Evolutionary conservation across 2,113 vertebrate genomes (phyloP), one percentile per base, ranked within the genome.

Genomic region (Microtus pennsylvanicus): DNA sequence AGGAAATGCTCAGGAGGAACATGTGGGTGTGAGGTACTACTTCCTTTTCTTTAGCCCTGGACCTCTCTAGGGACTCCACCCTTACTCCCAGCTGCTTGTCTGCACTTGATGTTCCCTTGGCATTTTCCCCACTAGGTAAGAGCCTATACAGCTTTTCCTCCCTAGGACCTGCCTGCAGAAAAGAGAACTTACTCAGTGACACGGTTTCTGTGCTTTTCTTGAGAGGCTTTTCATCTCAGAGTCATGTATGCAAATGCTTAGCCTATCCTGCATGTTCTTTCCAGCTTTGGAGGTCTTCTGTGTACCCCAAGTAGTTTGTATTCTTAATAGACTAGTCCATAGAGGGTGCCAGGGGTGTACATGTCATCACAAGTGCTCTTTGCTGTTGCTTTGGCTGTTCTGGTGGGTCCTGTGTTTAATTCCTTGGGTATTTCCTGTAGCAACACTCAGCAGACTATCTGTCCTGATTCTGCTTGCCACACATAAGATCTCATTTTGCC

Each of bases 401-500:
- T 11, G 5, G 4, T 30, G 52, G 11, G 65, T 33, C 50, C 28
- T 0, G 6, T 30, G 45, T 58, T n/a, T 4, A 13, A n/a, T 52
- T 63, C 11, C 0, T 0, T 21, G 30, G 76, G 45, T 26, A 1
- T 42, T 45, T 1, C 14, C n/a, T 63, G 28, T 75, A 21, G 35
- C 77, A 35, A 35, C 13, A 21, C 21, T 28, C 38, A 28, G 26
- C 38, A 30, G 35, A 38, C 10, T 1, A 5, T 33, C 28, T 5
- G 7, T 35, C 19, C 35, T 42, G 35, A n/a, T 81, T 30, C 72
- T 21, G 3, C 28, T 9, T 61, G 38, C 69, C n/a, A 24, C 65
- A 13, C 7, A 1, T 30, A 5, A 70, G 65, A 33, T 22, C 4
- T 74, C 1, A 0, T 0, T 0, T 12, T 45, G 35, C n/a, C 1